phyloP scores from a whole-genome alignment of 2,797 vertebrate species.

The Dallia pectoralis region DNA sequence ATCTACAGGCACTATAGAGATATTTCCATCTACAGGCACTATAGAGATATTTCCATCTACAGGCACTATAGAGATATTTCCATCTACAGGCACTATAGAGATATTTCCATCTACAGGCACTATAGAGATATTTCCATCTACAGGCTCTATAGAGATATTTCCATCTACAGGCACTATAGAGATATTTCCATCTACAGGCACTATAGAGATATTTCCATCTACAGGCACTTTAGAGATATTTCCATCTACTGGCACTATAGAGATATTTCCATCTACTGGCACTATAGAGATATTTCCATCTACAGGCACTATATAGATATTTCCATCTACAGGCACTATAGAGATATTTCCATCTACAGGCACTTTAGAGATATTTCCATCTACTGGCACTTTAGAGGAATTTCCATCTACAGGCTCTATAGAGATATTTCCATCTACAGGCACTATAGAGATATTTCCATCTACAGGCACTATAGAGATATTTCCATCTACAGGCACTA shows the following conservation, averaged over 20 bases:
- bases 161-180: constrained; percentile 81
- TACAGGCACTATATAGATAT: too few species aligned
- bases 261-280: constrained; percentile 80
- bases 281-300: too few species aligned
- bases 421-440: constrained; percentile 80
- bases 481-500: constrained; percentile 73
- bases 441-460: constrained; percentile 81
- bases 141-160: constrained; percentile 87
- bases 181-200: constrained; percentile 75
- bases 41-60: constrained; percentile 76
- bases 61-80: constrained; percentile 88
- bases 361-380: constrained; percentile 76
- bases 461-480: constrained; percentile 81
- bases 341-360: too few species aligned
- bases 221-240: constrained; percentile 85
- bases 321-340: too few species aligned
- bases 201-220: constrained; percentile 76
- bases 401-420: constrained; percentile 78
- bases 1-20: constrained; percentile 80
- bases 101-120: constrained; percentile 76
- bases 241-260: constrained; percentile 79
- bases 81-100: constrained; percentile 80
- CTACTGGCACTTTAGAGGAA: constrained; percentile 82
- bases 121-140: constrained; percentile 75
- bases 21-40: constrained; percentile 74